Evolutionary conservation across 2,113 vertebrate genomes (phyloP), one percentile per base, ranked within the genome.

Genomic region (Ctenodactylus gundi): DNA sequence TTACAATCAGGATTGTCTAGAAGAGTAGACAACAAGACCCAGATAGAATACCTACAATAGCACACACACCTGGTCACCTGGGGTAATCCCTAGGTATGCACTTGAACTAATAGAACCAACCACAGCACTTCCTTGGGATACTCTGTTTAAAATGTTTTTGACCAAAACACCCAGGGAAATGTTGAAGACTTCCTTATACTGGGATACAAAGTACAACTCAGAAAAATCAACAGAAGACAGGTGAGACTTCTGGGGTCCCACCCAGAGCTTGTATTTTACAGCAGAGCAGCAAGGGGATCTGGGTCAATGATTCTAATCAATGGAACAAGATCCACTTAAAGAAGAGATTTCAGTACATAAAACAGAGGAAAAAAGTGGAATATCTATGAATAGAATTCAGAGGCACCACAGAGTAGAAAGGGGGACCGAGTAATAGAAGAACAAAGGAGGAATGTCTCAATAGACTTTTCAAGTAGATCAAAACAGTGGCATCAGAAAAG

Each of bases 381-480:
- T 96, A 72, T 85, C 95, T 96, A 96, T 97, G 96, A 97, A 97
- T 96, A 97, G 95, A 92, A 95, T 92, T 92, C 85, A 67, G 92
- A 97, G 77, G 77, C 91, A 96, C 97, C 95, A 93, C 96, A 94
- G 97, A 97, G 96, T 97, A 96, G 88, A 97, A 97, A 97, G 85
- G 51, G 68, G 85, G 58, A 87, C 77, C 11, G 21, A 94, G 95
- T 95, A 97, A 96, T 34, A 96, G 94, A 97, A 96, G 96, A 96
- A 96, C 93, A 97, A 97, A 97, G 95, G 62, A 92, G 64, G 67
- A 96, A 88, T 60, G 53, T 85, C 92, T 97, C 96, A 96, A 97
- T 96, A 97, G 96, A 96, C 88, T 95, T 97, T 97, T 96, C 92
- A 97, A 96, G 96, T 95, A 95, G 95, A 97, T 97, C 97, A 97